These are phyloP conservation scores for Drosophila aldrichi DNA, from an alignment of 2,888 invertebrate genomes.

Conservation along the genomic window DNA sequence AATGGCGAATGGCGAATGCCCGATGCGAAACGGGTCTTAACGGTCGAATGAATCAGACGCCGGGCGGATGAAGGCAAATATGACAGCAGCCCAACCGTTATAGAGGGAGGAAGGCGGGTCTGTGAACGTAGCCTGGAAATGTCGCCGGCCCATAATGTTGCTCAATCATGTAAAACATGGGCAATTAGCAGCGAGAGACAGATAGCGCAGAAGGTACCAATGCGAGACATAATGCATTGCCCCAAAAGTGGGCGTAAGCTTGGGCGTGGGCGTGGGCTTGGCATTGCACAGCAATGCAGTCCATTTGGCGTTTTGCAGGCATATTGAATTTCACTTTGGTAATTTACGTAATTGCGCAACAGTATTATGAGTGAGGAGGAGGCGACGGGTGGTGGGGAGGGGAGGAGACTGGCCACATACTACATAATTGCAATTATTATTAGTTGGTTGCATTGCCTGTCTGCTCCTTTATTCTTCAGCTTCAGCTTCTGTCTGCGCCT, in stretches of 20 bases:
- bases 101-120: neutral
- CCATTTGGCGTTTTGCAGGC: slow-evolving; percentile 51
- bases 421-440: slow-evolving; percentile 64
- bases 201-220: slow-evolving; percentile 29
- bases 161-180: slow-evolving; percentile 70
- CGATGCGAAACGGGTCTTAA: slow-evolving; percentile 15
- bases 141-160: slow-evolving; percentile 51
- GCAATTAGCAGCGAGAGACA: slow-evolving; percentile 60
- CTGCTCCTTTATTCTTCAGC: slow-evolving; percentile 3
- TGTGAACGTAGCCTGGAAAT: slow-evolving; percentile 3
- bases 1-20: slow-evolving; percentile 17
- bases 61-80: neutral
- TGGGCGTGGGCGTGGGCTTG: neutral
- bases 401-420: slow-evolving; percentile 29
- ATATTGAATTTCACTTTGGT: slow-evolving; percentile 74
- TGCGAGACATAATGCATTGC: slow-evolving; percentile 49
- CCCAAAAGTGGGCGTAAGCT: neutral
- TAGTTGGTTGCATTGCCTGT: slow-evolving; percentile 32
- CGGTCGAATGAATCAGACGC: slow-evolving; percentile 28
- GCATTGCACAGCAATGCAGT: slow-evolving; percentile 22
- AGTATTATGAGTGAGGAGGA: slow-evolving; percentile 28
- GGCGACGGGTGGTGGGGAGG: too few species aligned
- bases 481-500: neutral
- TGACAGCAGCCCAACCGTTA: neutral
- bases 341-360: slow-evolving; percentile 74